These are phyloP conservation scores for Strigops habroptila DNA, from an alignment of 2,113 vertebrate genomes.

Conservation along the genomic window DNA sequence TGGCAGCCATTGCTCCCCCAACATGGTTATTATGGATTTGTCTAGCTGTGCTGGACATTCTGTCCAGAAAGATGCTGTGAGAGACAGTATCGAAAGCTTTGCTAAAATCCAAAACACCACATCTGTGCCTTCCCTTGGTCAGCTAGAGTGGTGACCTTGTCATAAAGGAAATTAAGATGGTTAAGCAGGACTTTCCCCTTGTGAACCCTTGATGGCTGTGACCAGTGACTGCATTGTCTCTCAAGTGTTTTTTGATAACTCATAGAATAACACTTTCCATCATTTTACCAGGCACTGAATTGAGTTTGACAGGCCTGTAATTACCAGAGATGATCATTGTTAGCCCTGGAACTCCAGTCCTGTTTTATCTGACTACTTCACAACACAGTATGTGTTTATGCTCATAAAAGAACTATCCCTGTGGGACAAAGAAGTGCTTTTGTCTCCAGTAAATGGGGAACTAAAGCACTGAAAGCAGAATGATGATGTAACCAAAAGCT, in stretches of 20 bases:
- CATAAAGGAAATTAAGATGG: not conserved
- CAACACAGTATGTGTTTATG: not conserved
- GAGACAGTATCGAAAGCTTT: not conserved
- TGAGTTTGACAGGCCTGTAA: not conserved
- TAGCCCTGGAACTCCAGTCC: not conserved
- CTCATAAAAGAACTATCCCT: not conserved
- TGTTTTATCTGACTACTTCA: not conserved
- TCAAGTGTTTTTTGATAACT: not conserved
- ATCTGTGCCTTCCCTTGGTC: not conserved
- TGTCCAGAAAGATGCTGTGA: not conserved
- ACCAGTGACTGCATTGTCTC: not conserved
- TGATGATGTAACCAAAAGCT: not conserved
- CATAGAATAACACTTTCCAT: not conserved
- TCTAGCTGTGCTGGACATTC: not conserved
- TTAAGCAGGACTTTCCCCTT: not conserved
- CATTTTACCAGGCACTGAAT: not conserved
- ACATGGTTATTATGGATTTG: fast-evolving
- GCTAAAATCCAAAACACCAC: not conserved
- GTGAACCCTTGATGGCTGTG: not conserved
- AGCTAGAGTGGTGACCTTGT: not conserved
- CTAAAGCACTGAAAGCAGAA: not conserved
- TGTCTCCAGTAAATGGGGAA: not conserved
- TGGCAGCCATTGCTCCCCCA: not conserved
- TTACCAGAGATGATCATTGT: not conserved
- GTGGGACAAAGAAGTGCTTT: not conserved